These are phyloP conservation scores for Cyclophora punctaria DNA, from an alignment of 2,888 invertebrate genomes.

Conservation along the genomic window DNA sequence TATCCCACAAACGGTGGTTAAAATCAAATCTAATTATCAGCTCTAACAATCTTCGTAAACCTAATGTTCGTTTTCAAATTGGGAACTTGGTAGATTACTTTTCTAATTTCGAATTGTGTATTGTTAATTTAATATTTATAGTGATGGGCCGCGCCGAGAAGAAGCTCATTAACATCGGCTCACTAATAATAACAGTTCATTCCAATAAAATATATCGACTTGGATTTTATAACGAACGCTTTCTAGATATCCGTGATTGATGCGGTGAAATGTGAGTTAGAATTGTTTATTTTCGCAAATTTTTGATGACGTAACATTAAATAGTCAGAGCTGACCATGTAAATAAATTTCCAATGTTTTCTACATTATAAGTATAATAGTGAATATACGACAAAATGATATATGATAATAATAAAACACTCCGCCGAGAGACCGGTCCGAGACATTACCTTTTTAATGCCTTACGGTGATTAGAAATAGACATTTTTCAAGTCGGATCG, in stretches of 20 bases:
- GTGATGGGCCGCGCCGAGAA: too few species aligned
- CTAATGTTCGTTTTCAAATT: conserved; percentile 21
- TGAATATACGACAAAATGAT: conserved; percentile 52
- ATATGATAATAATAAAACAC: conserved; percentile 52
- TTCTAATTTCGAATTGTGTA: conserved; percentile 20
- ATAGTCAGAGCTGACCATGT: conserved; percentile 43
- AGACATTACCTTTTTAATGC: conserved; percentile 54
- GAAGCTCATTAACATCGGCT: too few species aligned
- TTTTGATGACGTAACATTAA: too few species aligned
- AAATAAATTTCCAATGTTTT: conserved; percentile 61
- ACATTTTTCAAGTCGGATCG: conserved; percentile 48
- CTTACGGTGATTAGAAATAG: conserved; percentile 54
- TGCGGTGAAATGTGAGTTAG: too few species aligned
- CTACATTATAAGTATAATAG: conserved; percentile 44
- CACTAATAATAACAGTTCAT: conserved; percentile 8
- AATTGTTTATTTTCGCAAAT: too few species aligned
- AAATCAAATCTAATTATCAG: conserved; percentile 21
- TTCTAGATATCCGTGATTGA: too few species aligned
- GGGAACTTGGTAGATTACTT: conserved; percentile 22
- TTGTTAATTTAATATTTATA: too few species aligned
- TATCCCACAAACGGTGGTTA: conserved; percentile 16
- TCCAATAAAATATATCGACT: too few species aligned
- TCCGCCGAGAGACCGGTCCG: conserved; percentile 35
- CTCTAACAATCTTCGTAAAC: conserved; percentile 21
- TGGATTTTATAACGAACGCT: too few species aligned